Evolutionary conservation across 2,113 vertebrate species (phyloP).

Genomic region (Tinamus guttatus): DNA sequence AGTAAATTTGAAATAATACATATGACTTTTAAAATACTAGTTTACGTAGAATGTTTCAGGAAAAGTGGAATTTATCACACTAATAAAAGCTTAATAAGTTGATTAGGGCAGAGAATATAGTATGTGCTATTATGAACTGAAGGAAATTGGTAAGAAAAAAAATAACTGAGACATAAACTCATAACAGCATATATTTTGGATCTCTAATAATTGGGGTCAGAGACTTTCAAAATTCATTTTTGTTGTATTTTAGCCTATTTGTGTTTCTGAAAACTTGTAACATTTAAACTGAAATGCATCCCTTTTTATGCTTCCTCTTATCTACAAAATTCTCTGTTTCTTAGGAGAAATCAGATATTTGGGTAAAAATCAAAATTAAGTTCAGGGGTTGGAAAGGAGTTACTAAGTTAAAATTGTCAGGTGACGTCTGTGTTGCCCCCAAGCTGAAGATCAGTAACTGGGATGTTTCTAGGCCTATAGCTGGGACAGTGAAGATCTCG

Average conservation of each 20-base stretch:
- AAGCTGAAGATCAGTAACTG: background rate
- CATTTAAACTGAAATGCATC: background rate
- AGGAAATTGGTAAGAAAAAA: background rate
- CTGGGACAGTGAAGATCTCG: background rate
- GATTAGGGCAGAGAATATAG: background rate
- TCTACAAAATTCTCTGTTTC: background rate
- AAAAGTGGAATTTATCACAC: background rate
- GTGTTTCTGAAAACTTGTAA: background rate
- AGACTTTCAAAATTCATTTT: background rate
- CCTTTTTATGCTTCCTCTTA: background rate
- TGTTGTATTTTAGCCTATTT: background rate
- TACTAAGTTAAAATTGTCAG: background rate
- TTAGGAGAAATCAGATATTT: background rate
- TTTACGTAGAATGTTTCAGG: background rate
- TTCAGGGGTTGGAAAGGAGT: background rate
- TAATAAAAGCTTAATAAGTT: background rate
- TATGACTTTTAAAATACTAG: background rate
- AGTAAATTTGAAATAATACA: background rate
- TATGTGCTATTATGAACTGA: background rate
- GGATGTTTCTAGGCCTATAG: background rate
- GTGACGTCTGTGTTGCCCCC: background rate
- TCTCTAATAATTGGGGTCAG: background rate
- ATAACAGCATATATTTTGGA: background rate
- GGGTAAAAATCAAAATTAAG: background rate
- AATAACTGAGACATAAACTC: background rate